These are phyloP conservation scores for Stegodyphus dumicola DNA, from an alignment of 1,140 invertebrate species.

Conservation along the genomic window DNA sequence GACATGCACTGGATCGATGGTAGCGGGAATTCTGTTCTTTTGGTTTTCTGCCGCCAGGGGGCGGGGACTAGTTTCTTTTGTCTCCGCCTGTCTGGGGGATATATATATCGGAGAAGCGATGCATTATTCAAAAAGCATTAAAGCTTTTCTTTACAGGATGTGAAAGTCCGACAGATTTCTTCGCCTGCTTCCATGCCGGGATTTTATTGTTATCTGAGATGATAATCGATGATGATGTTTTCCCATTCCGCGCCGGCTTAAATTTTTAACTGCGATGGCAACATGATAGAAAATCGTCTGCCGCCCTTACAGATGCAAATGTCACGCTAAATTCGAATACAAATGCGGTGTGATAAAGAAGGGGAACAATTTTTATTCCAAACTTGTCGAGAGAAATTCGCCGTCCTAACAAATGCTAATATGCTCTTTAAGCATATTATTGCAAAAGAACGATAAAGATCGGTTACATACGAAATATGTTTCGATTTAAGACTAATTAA, in stretches of 20 bases:
- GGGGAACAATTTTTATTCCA: conserved; percentile 13
- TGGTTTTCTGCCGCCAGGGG: conserved; percentile 36
- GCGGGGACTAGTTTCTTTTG: conserved; percentile 30
- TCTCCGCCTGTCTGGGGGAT: conserved; percentile 24
- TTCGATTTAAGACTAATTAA: not conserved
- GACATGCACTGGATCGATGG: conserved; percentile 17
- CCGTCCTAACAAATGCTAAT: conserved; percentile 15
- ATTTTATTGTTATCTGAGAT: conserved; percentile 17
- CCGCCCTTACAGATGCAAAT: conserved; percentile 20
- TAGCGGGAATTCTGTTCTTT: conserved; percentile 8
- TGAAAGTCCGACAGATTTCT: conserved; percentile 24
- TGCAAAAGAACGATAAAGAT: conserved; percentile 1
- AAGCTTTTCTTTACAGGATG: conserved; percentile 23
- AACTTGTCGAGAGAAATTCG: not conserved
- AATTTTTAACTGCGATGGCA: conserved; percentile 23
- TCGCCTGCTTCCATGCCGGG: conserved; percentile 6
- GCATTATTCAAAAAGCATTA: conserved; percentile 40
- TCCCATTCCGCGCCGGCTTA: conserved; percentile 19
- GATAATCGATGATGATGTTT: conserved; percentile 18
- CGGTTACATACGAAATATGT: not conserved
- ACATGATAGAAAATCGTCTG: not conserved
- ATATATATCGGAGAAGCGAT: not conserved
- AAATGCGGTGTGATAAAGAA: not conserved
- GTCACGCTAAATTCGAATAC: not conserved
- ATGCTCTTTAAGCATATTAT: conserved; percentile 15